These are phyloP conservation scores for Brenthis hecate DNA, from an alignment of 2,888 invertebrate genomes.

Conservation along the genomic window DNA sequence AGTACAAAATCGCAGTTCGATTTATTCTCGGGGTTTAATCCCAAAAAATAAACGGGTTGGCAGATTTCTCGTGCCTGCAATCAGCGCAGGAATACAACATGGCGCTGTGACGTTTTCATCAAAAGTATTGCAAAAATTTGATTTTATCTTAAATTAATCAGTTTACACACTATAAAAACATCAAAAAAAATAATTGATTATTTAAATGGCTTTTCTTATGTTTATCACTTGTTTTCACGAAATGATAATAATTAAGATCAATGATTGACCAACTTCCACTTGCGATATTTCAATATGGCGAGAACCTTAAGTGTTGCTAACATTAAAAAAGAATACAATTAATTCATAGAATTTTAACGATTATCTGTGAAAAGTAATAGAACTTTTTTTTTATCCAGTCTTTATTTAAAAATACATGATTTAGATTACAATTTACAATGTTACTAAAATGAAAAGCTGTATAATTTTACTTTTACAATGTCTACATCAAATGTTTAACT, in stretches of 20 bases:
- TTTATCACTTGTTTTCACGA: conserved; percentile 57
- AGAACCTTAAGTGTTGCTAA: conserved; percentile 65
- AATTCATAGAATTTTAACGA: not conserved
- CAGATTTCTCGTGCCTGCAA: conserved; percentile 83
- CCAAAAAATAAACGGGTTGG: conserved; percentile 82
- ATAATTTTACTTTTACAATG: too few relatives aligned
- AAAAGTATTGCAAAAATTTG: conserved; percentile 74
- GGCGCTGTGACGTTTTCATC: conserved; percentile 81
- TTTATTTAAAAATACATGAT: too few relatives aligned
- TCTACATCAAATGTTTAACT: too few relatives aligned
- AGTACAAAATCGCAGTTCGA: conserved; percentile 80
- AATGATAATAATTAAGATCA: conserved; percentile 73
- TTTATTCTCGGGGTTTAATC: conserved; percentile 79
- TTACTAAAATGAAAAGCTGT: too few relatives aligned
- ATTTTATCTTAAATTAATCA: conserved; percentile 52
- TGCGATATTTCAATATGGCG: conserved; percentile 79
- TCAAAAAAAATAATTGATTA: conserved; percentile 45
- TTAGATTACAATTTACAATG: too few relatives aligned
- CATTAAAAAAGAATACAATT: not conserved
- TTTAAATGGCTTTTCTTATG: conserved; percentile 55
- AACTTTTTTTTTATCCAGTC: not conserved
- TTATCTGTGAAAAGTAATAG: not conserved
- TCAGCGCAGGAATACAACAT: conserved; percentile 83
- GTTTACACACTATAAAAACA: conserved; percentile 32
- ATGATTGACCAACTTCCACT: conserved; percentile 78